These are phyloP conservation scores for Hemiscyllium ocellatum DNA, from an alignment of 2,113 vertebrate species.

Conservation along the genomic window DNA sequence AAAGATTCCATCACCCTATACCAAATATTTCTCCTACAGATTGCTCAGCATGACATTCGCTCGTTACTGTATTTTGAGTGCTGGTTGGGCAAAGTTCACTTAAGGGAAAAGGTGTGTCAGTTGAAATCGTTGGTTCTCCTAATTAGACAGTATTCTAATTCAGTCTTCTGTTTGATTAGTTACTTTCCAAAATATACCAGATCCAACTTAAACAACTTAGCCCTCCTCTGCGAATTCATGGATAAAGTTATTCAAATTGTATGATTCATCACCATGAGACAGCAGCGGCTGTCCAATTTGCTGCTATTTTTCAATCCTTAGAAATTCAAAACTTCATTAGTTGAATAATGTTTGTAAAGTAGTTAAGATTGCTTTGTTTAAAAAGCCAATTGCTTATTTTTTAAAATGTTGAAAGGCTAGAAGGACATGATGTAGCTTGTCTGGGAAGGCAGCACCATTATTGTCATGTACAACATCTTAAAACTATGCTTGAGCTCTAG, in stretches of 20 bases:
- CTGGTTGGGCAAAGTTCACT: neutral
- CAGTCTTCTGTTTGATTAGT: neutral
- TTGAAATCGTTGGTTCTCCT: neutral
- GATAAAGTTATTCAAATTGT: conserved; percentile 23
- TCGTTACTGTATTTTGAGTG: neutral
- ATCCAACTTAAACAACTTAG: conserved; percentile 19
- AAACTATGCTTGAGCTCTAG: conserved; percentile 62
- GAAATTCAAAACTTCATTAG: conserved; percentile 55
- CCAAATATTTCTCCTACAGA: neutral
- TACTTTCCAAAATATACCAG: neutral
- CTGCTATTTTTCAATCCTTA: conserved; percentile 59
- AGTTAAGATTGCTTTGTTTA: conserved; percentile 61
- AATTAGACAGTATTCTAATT: neutral
- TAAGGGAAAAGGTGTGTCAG: neutral
- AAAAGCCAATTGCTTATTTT: conserved; percentile 42
- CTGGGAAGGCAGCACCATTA: neutral
- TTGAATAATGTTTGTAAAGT: conserved; percentile 64
- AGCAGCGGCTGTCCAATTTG: conserved; percentile 69
- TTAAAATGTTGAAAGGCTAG: neutral
- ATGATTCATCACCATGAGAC: conserved; percentile 59
- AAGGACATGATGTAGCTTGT: neutral
- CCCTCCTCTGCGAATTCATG: neutral
- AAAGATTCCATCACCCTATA: neutral
- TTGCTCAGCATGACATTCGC: neutral
- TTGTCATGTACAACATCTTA: conserved; percentile 57